A percentile compares a stretch with the other conserved stretches of the same genome.
Evolutionary conservation across 1,140 invertebrate genomes (phyloP).

Genomic region (Nilaparvata lugens): DNA sequence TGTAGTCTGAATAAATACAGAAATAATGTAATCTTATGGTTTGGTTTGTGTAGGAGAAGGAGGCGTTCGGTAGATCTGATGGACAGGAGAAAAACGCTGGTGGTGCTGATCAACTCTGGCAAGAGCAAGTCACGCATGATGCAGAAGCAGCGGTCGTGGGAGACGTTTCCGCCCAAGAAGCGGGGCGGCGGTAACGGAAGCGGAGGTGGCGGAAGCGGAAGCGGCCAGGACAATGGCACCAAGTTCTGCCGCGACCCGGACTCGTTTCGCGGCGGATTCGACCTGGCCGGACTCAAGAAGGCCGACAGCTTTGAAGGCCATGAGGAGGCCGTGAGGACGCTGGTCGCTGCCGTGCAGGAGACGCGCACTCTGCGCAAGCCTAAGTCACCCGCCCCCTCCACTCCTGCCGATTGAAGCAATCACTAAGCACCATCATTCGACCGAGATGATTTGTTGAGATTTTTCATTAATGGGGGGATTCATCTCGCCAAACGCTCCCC

Average conservation of each 20-base stretch:
- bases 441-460: no score
- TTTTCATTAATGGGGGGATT: no score
- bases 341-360: conserved; percentile 61
- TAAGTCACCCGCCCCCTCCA: conserved; percentile 15
- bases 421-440: no score
- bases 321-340: conserved; percentile 57
- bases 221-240: conserved; percentile 1
- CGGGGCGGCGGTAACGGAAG: conserved; percentile 18
- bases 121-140: conserved; percentile 39
- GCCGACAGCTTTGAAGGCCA: conserved; percentile 60
- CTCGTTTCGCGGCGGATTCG: conserved; percentile 30
- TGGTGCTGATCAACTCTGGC: conserved; percentile 38
- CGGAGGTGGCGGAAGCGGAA: conserved; percentile 3
- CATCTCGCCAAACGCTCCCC: no score
- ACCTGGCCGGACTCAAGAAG: conserved; percentile 31
- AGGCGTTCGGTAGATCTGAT: conserved; percentile 24
- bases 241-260: conserved; percentile 32
- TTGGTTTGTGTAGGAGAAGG: conserved; percentile 20
- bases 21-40: no score
- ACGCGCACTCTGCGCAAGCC: conserved; percentile 37
- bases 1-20: no score
- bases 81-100: conserved; percentile 40
- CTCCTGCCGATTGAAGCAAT: background rate
- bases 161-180: conserved; percentile 51
- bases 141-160: conserved; percentile 54